Conservation (phyloP, 2,888 invertebrate genomes). For the Campoletis raptor region DNA sequence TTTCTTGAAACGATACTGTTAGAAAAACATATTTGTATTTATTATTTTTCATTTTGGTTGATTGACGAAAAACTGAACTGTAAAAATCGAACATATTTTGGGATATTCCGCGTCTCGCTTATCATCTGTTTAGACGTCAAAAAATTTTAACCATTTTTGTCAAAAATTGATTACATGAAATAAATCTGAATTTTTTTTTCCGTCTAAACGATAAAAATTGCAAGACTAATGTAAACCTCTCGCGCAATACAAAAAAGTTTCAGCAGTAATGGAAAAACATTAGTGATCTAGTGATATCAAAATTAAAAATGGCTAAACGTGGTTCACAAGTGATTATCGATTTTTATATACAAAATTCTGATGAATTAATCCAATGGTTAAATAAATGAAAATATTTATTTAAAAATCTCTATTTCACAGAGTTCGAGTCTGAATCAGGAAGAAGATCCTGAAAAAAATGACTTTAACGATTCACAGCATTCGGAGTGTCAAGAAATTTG, state of each 20-base stretch:
- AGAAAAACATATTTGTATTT: neutral
- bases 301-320: constrained; percentile 70
- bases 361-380: constrained; percentile 6
- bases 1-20: no score
- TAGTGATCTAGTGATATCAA: constrained; percentile 67
- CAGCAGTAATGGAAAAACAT: constrained; percentile 48
- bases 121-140: constrained; percentile 59
- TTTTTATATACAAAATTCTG: neutral
- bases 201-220: constrained; percentile 37
- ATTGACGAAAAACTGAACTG: neutral
- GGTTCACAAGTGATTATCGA: constrained; percentile 48
- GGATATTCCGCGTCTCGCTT: constrained; percentile 50
- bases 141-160: constrained; percentile 44
- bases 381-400: constrained; percentile 10
- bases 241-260: constrained; percentile 66
- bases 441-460: constrained; percentile 12
- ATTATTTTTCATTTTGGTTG: neutral
- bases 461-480: neutral
- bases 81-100: neutral
- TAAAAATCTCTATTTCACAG: constrained; percentile 34
- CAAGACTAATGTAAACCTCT: constrained; percentile 37
- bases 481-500: constrained; percentile 10
- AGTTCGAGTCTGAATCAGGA: constrained; percentile 17
- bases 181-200: constrained; percentile 4
- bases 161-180: constrained; percentile 19